These are phyloP conservation scores for Pseudomyrmex flavicornis DNA, from an alignment of 1,140 invertebrate genomes.

Conservation along the genomic window DNA sequence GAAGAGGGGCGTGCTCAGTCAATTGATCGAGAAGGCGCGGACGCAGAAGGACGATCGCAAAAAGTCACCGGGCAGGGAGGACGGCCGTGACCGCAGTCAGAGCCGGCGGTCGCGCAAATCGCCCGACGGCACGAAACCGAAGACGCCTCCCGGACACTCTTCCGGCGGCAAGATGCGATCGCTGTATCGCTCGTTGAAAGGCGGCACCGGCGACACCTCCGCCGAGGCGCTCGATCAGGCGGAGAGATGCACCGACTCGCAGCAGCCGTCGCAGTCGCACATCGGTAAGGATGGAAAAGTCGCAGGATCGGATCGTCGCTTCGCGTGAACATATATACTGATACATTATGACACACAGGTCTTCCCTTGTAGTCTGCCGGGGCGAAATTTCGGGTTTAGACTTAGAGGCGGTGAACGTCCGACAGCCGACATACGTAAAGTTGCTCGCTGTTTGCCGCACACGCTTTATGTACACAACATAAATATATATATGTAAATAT, in stretches of 20 bases:
- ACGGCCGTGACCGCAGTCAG: slow-evolving; percentile 80
- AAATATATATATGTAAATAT: slow-evolving; percentile 60
- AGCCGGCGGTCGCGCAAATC: slow-evolving; percentile 83
- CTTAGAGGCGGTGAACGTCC: slow-evolving; percentile 43
- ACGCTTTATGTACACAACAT: slow-evolving; percentile 53
- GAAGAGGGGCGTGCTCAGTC: slow-evolving; percentile 85
- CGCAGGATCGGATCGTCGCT: slow-evolving; percentile 19
- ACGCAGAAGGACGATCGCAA: slow-evolving; percentile 86
- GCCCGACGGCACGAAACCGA: slow-evolving; percentile 84
- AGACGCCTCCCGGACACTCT: slow-evolving; percentile 81
- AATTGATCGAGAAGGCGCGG: slow-evolving; percentile 86
- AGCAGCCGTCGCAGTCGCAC: slow-evolving; percentile 71
- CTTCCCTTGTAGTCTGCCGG: slow-evolving; percentile 41
- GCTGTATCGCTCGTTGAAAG: slow-evolving; percentile 79
- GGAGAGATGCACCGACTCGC: slow-evolving; percentile 75
- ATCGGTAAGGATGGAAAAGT: slow-evolving; percentile 65
- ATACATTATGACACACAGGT: slow-evolving; percentile 49
- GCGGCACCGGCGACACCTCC: slow-evolving; percentile 74
- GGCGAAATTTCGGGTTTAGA: slow-evolving; percentile 56
- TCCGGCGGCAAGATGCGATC: slow-evolving; percentile 82
- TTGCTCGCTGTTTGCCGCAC: slow-evolving; percentile 12
- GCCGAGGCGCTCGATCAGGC: slow-evolving; percentile 79
- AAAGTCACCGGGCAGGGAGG: slow-evolving; percentile 84
- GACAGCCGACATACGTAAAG: slow-evolving; percentile 40
- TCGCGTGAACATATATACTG: slow-evolving; percentile 28